Evolutionary conservation across 2,113 vertebrate genomes (phyloP).

Genomic region (Hiodon tergisus): DNA sequence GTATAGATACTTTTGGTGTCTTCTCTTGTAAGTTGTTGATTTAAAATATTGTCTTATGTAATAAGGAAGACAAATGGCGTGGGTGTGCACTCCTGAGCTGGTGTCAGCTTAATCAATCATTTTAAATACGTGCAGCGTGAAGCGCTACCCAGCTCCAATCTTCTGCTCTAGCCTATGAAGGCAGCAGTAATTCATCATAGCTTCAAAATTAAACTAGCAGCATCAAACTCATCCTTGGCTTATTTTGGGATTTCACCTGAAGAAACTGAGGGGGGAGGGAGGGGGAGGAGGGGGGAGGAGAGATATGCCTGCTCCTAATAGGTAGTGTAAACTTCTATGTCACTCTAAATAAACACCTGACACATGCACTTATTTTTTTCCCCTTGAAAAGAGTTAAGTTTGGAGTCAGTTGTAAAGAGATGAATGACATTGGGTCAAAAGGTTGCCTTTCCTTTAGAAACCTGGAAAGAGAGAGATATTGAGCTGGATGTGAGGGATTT

Average conservation of each 20-base stretch:
- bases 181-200: conserved; percentile 43
- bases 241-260: not conserved
- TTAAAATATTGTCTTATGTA: conserved; percentile 43
- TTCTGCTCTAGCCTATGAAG: conserved; percentile 35
- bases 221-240: conserved; percentile 40
- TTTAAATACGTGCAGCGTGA: conserved; percentile 41
- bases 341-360: not conserved
- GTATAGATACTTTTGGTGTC: conserved; percentile 32
- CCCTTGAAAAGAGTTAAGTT: conserved; percentile 6
- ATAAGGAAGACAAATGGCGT: conserved; percentile 28
- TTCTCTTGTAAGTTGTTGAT: conserved; percentile 33
- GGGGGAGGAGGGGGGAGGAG: not conserved
- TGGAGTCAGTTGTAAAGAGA: not conserved
- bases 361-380: not conserved
- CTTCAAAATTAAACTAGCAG: conserved; percentile 33
- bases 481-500: not conserved
- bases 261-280: not conserved
- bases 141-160: conserved; percentile 28
- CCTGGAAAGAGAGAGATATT: not conserved
- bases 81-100: conserved; percentile 37
- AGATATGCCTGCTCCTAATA: not conserved
- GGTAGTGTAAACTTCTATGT: not conserved
- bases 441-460: conserved; percentile 11
- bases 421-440: conserved; percentile 7
- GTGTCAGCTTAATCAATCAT: conserved; percentile 50